These are phyloP conservation scores for Scrobipalpa costella DNA, from an alignment of 2,888 invertebrate genomes.

Conservation along the genomic window DNA sequence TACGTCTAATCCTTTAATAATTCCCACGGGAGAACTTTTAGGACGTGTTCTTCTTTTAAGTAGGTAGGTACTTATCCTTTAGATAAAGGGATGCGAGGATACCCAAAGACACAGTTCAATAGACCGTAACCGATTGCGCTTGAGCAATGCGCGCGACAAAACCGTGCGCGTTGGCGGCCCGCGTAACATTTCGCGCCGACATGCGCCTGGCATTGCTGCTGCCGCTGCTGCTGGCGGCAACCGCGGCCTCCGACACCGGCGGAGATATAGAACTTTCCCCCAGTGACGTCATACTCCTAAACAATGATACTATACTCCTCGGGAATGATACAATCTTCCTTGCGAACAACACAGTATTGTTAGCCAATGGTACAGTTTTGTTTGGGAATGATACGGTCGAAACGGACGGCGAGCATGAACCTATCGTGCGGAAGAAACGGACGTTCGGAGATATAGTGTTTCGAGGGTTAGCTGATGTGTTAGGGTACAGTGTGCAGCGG, in stretches of 20 bases:
- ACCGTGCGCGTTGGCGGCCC: slow-evolving; percentile 58
- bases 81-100: slow-evolving; percentile 14
- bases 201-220: slow-evolving; percentile 62
- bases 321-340: slow-evolving; percentile 34
- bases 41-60: too few relatives aligned
- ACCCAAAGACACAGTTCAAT: slow-evolving; percentile 51
- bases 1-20: too few relatives aligned
- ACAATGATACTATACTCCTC: slow-evolving; percentile 45
- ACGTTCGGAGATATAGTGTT: slow-evolving; percentile 78
- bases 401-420: slow-evolving; percentile 47
- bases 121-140: slow-evolving; percentile 35
- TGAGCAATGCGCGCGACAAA: slow-evolving; percentile 60
- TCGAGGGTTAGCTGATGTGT: slow-evolving; percentile 74
- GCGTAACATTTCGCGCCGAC: slow-evolving; percentile 62
- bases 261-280: slow-evolving; percentile 27
- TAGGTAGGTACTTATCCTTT: neutral
- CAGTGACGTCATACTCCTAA: slow-evolving; percentile 36
- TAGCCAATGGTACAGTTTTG: slow-evolving; percentile 36
- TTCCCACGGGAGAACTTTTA: too few relatives aligned
- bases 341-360: slow-evolving; percentile 36
- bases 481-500: slow-evolving; percentile 69
- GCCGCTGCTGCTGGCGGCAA: slow-evolving; percentile 43
- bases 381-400: slow-evolving; percentile 35
- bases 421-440: slow-evolving; percentile 72
- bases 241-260: slow-evolving; percentile 27